Evolutionary conservation across 2,797 vertebrate species (phyloP).

Genomic region (Sternotherus odoratus): DNA sequence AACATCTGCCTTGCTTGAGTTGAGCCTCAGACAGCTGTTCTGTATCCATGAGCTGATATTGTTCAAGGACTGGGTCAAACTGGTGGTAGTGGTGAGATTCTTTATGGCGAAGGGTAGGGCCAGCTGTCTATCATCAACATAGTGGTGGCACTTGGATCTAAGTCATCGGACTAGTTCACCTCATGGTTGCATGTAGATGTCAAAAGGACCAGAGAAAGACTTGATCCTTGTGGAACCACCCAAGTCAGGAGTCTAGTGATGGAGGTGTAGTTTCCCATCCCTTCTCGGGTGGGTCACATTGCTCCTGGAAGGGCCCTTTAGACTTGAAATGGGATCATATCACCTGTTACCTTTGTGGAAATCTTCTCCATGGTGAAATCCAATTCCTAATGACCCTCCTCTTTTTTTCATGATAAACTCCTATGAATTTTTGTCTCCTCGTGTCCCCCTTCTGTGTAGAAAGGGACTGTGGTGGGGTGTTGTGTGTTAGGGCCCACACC

Average conservation of each 20-base stretch:
- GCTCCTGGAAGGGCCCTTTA: not conserved
- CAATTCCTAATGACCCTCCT: not conserved
- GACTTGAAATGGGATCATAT: too few species aligned
- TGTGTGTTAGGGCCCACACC: not conserved
- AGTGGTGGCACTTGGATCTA: too few species aligned
- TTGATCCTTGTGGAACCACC: too few species aligned
- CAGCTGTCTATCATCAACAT: too few species aligned
- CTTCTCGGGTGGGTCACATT: not conserved
- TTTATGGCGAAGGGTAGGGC: not conserved
- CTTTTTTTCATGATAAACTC: not conserved
- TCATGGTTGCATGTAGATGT: not conserved
- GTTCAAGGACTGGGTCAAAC: not conserved
- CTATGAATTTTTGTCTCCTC: not conserved
- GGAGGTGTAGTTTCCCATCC: not conserved
- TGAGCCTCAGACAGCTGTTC: not conserved
- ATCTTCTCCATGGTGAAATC: not conserved
- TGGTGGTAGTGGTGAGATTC: not conserved
- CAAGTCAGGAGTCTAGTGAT: too few species aligned
- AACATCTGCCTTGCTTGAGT: not conserved
- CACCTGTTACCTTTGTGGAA: not conserved
- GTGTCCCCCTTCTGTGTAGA: not conserved
- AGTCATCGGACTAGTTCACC: not conserved
- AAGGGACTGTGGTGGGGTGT: fast-evolving
- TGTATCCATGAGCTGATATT: not conserved
- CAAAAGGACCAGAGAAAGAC: not conserved